Evolutionary conservation across 2,113 vertebrate genomes (phyloP), one percentile per base, ranked within the genome.

Genomic region (Rana temporaria): DNA sequence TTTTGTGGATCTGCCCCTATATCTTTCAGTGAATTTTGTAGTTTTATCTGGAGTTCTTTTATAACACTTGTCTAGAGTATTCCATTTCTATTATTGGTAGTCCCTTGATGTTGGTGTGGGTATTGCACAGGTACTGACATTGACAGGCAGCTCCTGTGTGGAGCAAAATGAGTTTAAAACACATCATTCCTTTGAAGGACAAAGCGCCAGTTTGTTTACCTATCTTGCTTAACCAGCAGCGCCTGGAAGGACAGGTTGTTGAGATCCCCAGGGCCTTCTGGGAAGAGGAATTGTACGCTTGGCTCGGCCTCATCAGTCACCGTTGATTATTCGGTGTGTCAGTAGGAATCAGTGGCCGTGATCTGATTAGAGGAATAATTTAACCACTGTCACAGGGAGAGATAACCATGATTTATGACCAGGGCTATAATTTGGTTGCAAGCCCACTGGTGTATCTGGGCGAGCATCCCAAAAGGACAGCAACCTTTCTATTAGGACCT

Each of bases 301-400:
- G 70, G 52, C 80, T 74, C 70, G 30, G 80, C 80, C 80, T 82
- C 80, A 82, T 82, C 80, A 82, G 80, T 82, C 80, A 82, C 80
- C 62, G 80, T 75, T 82, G 80, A 82, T 82, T 82, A 82, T 82
- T 82, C 71, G 80, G 63, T 67, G 80, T 82, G 80, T 82, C 80
- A 82, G 80, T 82, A 82, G 80, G 80, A 82, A 82, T 82, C 80
- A 82, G 80, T 82, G 80, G 80, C 80, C 80, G 71, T 82, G 80
- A 82, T 82, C 80, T 82, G 80, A 82, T 82, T 82, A 82, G 80
- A 82, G 80, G 80, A 82, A 82, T 82, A 82, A 82, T 82, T 82
- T 82, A 82, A 82, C 80, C 80, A 82, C 80, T 82, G 80, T 82
- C 80, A 82, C 80, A 82, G 67, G 80, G 62, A 67, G 80, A 82